Percentiles rank a stretch among this genome's conserved stretches.
Conservation (phyloP, 2,797 vertebrate species). For the Tokudaia tokunoshimensis region DNA sequence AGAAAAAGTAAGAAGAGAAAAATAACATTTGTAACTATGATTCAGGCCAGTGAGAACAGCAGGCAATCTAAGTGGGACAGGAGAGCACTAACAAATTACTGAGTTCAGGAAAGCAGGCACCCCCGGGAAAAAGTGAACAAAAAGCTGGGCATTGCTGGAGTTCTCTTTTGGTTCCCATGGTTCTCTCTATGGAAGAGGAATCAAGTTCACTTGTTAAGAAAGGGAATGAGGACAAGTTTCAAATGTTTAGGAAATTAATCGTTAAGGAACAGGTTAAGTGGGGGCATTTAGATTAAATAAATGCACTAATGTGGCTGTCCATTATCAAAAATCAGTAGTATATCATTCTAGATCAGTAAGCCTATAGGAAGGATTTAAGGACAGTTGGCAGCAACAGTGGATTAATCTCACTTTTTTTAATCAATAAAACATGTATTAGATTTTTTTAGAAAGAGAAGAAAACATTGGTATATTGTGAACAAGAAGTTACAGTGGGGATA, state of each 20-base stretch:
- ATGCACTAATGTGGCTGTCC: not conserved
- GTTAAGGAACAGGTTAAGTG: not conserved
- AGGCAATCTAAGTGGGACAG: rapidly evolving
- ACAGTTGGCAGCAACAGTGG: not conserved
- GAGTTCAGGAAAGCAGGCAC: no score
- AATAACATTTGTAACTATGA: not conserved
- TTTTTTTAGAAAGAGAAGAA: not conserved
- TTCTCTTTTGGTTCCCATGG: not conserved
- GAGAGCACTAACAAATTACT: no score
- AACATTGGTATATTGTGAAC: not conserved
- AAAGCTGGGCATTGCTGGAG: not conserved
- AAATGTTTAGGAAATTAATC: not conserved
- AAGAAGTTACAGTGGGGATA: not conserved
- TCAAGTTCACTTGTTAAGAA: not conserved
- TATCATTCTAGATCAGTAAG: not conserved
- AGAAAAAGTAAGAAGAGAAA: not conserved
- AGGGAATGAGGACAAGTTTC: not conserved
- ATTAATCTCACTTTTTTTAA: not conserved
- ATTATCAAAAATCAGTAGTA: not conserved
- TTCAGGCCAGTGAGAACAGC: not conserved
- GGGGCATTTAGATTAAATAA: not conserved
- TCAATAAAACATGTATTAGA: not conserved
- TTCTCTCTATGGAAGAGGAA: not conserved
- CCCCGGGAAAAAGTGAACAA: not conserved
- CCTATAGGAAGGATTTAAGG: not conserved